Evolutionary conservation across 30 jellyfish, hydroid and myxozoan genomes (phyloP).

Genomic region (Aurelia aurita): DNA sequence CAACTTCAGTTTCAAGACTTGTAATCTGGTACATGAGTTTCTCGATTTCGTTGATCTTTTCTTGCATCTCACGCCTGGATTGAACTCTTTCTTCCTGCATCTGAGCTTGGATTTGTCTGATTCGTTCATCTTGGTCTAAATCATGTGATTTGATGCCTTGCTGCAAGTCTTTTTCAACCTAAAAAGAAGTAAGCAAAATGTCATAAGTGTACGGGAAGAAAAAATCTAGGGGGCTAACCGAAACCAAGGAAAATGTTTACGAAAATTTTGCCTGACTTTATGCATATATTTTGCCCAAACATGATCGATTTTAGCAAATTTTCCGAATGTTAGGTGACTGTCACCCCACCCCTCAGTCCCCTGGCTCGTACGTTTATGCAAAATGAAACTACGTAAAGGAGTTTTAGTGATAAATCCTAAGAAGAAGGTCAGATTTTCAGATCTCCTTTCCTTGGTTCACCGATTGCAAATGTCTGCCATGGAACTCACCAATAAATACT

Average conservation of each 20-base stretch:
- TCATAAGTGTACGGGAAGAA: too few species aligned
- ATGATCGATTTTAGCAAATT: too few species aligned
- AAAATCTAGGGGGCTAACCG: neutral
- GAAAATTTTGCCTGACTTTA: neutral
- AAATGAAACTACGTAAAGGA: too few species aligned
- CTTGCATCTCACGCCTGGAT: slow-evolving; percentile 68
- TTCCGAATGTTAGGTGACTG: too few species aligned
- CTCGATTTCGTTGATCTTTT: slow-evolving; percentile 82
- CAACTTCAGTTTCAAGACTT: slow-evolving; percentile 75
- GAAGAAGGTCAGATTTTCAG: too few species aligned
- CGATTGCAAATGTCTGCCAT: too few species aligned
- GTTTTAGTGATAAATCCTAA: too few species aligned
- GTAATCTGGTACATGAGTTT: slow-evolving; percentile 65
- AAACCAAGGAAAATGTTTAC: neutral
- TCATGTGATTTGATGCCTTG: slow-evolving; percentile 65
- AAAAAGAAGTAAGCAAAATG: neutral
- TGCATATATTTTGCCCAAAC: too few species aligned
- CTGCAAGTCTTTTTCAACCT: slow-evolving; percentile 89
- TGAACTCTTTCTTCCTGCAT: slow-evolving; percentile 77
- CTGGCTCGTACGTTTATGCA: too few species aligned
- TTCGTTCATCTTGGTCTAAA: slow-evolving; percentile 82
- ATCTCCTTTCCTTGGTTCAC: too few species aligned
- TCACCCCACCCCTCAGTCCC: too few species aligned
- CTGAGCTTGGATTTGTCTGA: slow-evolving; percentile 80
- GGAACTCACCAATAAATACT: too few species aligned